Percentiles rank a stretch among this genome's conserved stretches.
These are phyloP conservation scores for Periophthalmus magnuspinnatus DNA, from an alignment of 2,797 vertebrate species.

Conservation along the genomic window DNA sequence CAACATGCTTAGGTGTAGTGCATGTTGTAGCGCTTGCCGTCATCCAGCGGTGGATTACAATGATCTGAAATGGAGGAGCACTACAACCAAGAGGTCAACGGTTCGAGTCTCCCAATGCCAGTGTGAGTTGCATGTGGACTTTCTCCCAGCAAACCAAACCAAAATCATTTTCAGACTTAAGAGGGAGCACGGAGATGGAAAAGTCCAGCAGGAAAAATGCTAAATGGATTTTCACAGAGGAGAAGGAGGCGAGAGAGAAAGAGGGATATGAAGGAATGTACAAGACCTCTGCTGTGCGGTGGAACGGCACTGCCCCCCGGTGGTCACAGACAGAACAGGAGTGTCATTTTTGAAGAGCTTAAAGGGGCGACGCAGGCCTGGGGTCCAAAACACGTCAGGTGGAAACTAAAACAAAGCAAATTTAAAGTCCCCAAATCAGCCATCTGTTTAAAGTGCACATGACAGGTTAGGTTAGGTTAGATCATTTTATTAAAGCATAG, in stretches of 20 bases:
- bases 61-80: too few species aligned
- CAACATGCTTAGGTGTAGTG: constrained; percentile 10
- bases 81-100: too few species aligned
- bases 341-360: constrained; percentile 14
- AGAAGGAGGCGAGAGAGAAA: constrained; percentile 16
- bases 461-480: not conserved
- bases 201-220: not conserved
- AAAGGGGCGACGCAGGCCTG: constrained; percentile 20
- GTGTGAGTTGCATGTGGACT: constrained; percentile 20
- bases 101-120: too few species aligned
- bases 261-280: constrained; percentile 41
- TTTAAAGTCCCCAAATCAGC: not conserved
- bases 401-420: too few species aligned
- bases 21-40: constrained; percentile 7
- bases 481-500: too few species aligned
- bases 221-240: constrained; percentile 8
- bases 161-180: constrained; percentile 48
- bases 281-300: constrained; percentile 23
- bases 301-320: constrained; percentile 56
- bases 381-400: constrained; percentile 8
- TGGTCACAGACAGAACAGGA: constrained; percentile 25
- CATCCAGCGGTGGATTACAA: constrained; percentile 1
- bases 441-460: not conserved
- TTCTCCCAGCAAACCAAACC: constrained; percentile 45
- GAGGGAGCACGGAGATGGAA: constrained; percentile 34